These are phyloP conservation scores for Diachrysia chrysitis DNA, from an alignment of 2,888 invertebrate species.

Conservation along the genomic window DNA sequence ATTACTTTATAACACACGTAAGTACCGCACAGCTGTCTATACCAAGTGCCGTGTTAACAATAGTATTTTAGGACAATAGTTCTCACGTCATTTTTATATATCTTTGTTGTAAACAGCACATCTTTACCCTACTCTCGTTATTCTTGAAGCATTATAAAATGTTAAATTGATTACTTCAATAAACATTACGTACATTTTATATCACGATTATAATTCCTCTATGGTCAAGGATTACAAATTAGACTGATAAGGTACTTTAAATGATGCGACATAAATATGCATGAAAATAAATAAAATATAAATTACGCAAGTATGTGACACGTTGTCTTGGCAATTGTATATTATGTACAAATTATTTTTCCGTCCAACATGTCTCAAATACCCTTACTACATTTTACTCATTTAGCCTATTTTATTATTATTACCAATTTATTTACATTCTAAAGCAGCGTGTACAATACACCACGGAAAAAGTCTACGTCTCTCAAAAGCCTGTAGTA, in stretches of 20 bases:
- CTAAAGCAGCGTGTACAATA: not conserved
- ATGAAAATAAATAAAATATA: conserved; percentile 14
- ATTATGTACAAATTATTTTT: not conserved
- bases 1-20: conserved; percentile 17
- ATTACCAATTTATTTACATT: not conserved
- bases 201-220: conserved; percentile 22
- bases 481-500: too few relatives aligned
- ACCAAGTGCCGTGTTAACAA: conserved; percentile 15
- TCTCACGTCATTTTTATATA: conserved; percentile 17
- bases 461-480: not conserved
- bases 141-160: conserved; percentile 33
- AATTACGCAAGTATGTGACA: conserved; percentile 7
- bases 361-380: not conserved
- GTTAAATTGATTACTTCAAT: conserved; percentile 33
- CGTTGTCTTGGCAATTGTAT: not conserved
- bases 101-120: conserved; percentile 27
- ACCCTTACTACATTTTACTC: too few relatives aligned
- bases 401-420: not conserved
- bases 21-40: conserved; percentile 26
- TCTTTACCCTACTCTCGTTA: conserved; percentile 28
- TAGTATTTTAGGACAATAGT: conserved; percentile 11
- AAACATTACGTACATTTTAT: conserved; percentile 28
- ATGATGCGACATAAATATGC: conserved; percentile 11
- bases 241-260: conserved; percentile 17
- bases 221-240: conserved; percentile 31